These are phyloP conservation scores for Hetaerina titia DNA, from an alignment of 2,888 invertebrate species.

Conservation along the genomic window DNA sequence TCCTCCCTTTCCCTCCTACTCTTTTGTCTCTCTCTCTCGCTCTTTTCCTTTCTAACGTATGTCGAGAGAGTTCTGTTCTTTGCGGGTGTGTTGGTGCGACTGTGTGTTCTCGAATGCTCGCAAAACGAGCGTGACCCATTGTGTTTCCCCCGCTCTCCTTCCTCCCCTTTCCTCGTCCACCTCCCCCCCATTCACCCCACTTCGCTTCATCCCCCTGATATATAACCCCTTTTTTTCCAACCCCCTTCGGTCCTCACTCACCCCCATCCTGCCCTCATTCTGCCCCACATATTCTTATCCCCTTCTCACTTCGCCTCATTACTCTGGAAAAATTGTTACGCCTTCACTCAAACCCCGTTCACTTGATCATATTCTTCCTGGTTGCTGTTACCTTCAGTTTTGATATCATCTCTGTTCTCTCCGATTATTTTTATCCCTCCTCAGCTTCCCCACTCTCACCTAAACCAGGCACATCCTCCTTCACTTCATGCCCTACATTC, in stretches of 20 bases:
- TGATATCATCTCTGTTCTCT: background rate
- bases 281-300: background rate
- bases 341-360: background rate
- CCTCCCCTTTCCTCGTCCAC: background rate
- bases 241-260: background rate
- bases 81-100: background rate
- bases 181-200: background rate
- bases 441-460: background rate
- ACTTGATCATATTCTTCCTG: background rate
- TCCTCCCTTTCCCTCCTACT: background rate
- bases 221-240: background rate
- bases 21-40: no score
- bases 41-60: no score
- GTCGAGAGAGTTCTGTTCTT: no score
- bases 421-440: background rate
- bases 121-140: background rate
- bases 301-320: background rate
- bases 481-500: background rate
- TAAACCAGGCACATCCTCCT: background rate
- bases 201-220: background rate
- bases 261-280: background rate
- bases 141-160: background rate
- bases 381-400: background rate
- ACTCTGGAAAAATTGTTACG: background rate
- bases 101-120: background rate